Evolutionary conservation across 1,140 invertebrate species (phyloP), one percentile per base, ranked within the genome.

Genomic region (Pseudomyrmex sp.): DNA sequence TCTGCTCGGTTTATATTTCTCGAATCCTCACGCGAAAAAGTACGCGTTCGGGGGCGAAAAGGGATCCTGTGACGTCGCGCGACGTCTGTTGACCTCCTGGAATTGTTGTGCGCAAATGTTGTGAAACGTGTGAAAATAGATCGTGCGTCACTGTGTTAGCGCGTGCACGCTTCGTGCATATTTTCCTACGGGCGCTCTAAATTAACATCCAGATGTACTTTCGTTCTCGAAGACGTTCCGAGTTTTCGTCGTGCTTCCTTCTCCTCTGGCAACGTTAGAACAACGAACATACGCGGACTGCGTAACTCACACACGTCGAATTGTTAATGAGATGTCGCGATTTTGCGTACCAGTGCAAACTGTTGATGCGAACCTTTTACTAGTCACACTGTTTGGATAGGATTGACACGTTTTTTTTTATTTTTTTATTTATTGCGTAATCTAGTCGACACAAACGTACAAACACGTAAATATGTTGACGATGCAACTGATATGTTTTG

Each of bases 111-210:
- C 69, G 62, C 82, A 85, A 82, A 90, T 90, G 88, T 91, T 86
- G 88, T 82, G 65, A 82, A 87, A 89, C 85, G 85, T 26, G 80
- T 90, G 88, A 85, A 90, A 91, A 90, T 91, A 91, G 85, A 87
- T 76, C 35, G 65, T 88, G 84, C 89, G 88, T 88, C 88, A 87
- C 66, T 70, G 7, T 83, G 87, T 89, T 77, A 68, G 46, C 35
- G 20, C 58, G 26, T 63, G 72, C 59, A 50, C 61, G 66, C 20
- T 68, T 13, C 52, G n/a, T 15, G 23, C 52, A 15, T 20, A 13
- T 50, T 7, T 23, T 46, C 4, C 18, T 46, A 2, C 48, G 18
- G 10, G 20, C 15, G 20, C 66, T 23, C 44, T 13, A 35, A 72
- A 72, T 70, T 50, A 48, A 72, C 46, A 50, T 70, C 20, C 54